These are phyloP conservation scores for Syngnathus acus DNA, from an alignment of 2,797 vertebrate species.

Conservation along the genomic window DNA sequence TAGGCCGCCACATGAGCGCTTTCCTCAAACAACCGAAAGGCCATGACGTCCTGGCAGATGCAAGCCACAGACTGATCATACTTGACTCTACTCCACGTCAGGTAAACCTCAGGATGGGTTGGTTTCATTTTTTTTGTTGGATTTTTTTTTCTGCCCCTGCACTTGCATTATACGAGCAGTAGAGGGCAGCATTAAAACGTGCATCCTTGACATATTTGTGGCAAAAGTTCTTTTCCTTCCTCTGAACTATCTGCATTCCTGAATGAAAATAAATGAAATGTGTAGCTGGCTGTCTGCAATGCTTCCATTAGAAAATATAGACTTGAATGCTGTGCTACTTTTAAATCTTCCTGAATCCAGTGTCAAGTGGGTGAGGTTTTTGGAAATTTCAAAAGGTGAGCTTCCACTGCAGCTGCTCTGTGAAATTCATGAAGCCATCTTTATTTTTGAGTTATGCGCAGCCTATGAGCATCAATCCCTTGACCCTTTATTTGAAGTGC, in stretches of 20 bases:
- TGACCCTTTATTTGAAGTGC: conserved; percentile 42
- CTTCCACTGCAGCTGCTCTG: conserved; percentile 46
- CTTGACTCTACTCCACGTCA: too few species aligned
- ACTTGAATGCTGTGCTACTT: too few species aligned
- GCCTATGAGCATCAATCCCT: conserved; percentile 50
- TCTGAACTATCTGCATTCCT: background rate
- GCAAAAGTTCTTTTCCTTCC: background rate
- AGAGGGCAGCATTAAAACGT: background rate
- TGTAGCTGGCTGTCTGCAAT: background rate
- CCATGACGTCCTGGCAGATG: conserved; percentile 20
- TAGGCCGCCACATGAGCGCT: conserved; percentile 43
- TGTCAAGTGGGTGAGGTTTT: background rate
- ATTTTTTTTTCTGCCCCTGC: background rate
- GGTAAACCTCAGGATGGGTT: background rate
- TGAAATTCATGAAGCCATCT: conserved; percentile 25
- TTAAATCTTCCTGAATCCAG: too few species aligned
- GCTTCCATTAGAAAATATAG: too few species aligned
- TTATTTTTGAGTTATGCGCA: conserved; percentile 15
- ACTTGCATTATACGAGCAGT: background rate
- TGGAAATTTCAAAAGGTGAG: conserved; percentile 54
- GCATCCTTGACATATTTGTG: background rate
- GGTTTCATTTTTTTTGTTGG: background rate
- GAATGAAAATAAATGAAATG: background rate
- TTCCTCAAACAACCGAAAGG: conserved; percentile 40
- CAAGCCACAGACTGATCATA: too few species aligned